A percentile compares a stretch with the other conserved stretches of the same genome.
These are phyloP conservation scores for Sepiola atlantica DNA, from an alignment of 2,888 invertebrate species.

Conservation along the genomic window DNA sequence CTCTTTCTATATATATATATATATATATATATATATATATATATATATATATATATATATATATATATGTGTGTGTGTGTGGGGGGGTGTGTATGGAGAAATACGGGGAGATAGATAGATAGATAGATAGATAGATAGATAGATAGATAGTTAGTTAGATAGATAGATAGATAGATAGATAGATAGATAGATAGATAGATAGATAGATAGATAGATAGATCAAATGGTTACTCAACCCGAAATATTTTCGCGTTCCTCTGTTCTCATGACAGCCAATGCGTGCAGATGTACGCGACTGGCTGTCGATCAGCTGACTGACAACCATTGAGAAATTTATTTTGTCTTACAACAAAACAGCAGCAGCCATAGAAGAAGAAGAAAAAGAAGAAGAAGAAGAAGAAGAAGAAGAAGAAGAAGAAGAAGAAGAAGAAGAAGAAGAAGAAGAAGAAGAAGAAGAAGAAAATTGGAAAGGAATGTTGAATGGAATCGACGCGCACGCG, in stretches of 20 bases:
- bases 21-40: too few species aligned
- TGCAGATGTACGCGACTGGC: background rate
- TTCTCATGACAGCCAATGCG: background rate
- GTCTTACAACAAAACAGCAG: slow-evolving; percentile 9
- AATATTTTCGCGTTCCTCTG: background rate
- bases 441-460: background rate
- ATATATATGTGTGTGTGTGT: too few species aligned
- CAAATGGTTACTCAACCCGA: background rate
- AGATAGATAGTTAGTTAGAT: background rate
- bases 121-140: background rate
- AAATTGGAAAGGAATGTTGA: slow-evolving; percentile 18
- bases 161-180: background rate
- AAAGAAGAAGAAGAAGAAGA: background rate
- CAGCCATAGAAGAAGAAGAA: too few species aligned
- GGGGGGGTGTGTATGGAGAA: too few species aligned
- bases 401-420: background rate
- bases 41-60: too few species aligned
- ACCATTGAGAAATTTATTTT: slow-evolving; percentile 32
- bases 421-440: background rate
- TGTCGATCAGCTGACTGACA: slow-evolving; percentile 32
- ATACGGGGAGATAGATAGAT: background rate
- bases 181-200: background rate
- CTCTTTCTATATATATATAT: too few species aligned
- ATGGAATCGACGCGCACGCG: slow-evolving; percentile 21
- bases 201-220: slow-evolving; percentile 2